Conservation (phyloP, 1,140 invertebrate genomes). For the Drosophila teissieri region DNA sequence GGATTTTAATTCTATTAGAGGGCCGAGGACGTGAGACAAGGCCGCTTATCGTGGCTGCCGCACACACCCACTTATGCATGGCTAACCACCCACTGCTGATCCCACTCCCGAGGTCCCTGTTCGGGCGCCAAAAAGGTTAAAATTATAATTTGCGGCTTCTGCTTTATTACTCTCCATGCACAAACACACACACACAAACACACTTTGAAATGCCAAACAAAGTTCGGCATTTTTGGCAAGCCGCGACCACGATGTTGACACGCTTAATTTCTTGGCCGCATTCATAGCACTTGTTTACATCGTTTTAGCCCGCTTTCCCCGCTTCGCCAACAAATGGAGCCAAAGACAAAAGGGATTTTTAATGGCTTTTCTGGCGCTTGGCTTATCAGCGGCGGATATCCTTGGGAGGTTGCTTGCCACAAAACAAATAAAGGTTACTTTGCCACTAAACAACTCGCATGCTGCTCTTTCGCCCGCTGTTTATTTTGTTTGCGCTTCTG, state of each 20-base stretch:
- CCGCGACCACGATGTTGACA: conserved; percentile 63
- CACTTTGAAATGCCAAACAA: conserved; percentile 49
- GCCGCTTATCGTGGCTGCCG: conserved; percentile 63
- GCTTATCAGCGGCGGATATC: conserved; percentile 75
- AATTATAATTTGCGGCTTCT: conserved; percentile 80
- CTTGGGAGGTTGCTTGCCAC: conserved; percentile 60
- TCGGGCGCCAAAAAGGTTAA: conserved; percentile 67
- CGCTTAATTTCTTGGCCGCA: conserved; percentile 80
- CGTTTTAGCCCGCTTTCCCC: conserved; percentile 38
- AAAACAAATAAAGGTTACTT: conserved; percentile 77
- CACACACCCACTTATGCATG: conserved; percentile 8
- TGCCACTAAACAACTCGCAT: conserved; percentile 48
- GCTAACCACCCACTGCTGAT: not conserved
- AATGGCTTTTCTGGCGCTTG: conserved; percentile 65
- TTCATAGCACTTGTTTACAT: conserved; percentile 78
- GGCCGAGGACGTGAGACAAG: conserved; percentile 23
- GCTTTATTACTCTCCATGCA: conserved; percentile 62
- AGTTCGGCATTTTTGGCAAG: conserved; percentile 73
- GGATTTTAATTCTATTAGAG: conserved; percentile 79
- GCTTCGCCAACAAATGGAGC: not conserved
- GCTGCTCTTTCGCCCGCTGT: conserved; percentile 26
- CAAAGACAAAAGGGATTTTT: conserved; percentile 69
- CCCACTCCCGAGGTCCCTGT: conserved; percentile 2
- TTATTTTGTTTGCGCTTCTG: conserved; percentile 50
- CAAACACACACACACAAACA: conserved; percentile 39